Conservation (phyloP, 2,797 vertebrate genomes). For the Synanceia verrucosa region DNA sequence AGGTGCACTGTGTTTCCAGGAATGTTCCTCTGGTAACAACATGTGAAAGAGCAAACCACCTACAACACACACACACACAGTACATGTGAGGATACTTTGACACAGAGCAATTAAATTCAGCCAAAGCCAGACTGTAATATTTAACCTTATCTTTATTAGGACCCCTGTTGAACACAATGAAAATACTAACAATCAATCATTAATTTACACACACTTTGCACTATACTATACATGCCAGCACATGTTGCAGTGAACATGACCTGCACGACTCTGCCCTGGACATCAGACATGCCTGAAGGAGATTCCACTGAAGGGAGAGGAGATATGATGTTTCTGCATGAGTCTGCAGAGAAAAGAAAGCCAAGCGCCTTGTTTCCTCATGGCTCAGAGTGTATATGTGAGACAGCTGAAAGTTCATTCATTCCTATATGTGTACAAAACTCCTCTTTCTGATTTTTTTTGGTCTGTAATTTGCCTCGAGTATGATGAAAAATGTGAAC, state of each 20-base stretch:
- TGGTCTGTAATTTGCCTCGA: no score
- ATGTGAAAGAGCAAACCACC: slow-evolving; percentile 25
- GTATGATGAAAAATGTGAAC: no score
- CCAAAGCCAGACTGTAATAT: not conserved
- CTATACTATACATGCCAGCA: not conserved
- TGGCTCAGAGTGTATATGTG: no score
- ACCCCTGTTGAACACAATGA: not conserved
- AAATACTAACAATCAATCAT: not conserved
- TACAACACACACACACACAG: not conserved
- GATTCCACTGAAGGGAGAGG: slow-evolving; percentile 17
- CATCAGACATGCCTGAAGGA: slow-evolving; percentile 26
- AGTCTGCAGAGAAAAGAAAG: slow-evolving; percentile 16
- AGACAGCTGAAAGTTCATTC: no score
- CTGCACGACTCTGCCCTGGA: not conserved
- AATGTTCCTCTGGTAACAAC: slow-evolving; percentile 22
- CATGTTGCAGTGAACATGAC: not conserved
- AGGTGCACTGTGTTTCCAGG: slow-evolving; percentile 6
- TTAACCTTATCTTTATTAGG: not conserved
- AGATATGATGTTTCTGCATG: slow-evolving; percentile 13
- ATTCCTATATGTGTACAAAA: no score
- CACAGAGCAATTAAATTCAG: not conserved
- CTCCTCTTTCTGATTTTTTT: no score
- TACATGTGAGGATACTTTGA: not conserved
- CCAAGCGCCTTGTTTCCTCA: no score
- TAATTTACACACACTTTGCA: not conserved